These are phyloP conservation scores for Caenorhabditis sp. DNA, from an alignment of 2,888 invertebrate species.

Conservation along the genomic window DNA sequence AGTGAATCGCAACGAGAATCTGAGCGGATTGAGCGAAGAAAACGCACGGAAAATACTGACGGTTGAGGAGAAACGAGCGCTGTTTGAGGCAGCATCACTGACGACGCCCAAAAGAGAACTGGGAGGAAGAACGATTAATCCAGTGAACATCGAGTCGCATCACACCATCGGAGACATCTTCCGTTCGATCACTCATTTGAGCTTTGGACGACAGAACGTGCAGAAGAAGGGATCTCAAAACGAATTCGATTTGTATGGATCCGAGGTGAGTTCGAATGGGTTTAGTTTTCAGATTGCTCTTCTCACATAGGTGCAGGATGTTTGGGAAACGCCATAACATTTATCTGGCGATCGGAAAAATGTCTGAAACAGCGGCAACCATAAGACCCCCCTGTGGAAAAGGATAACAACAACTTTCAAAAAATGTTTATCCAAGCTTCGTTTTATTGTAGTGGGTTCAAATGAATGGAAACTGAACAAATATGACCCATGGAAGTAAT, in stretches of 20 bases:
- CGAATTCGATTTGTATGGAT: slow-evolving; percentile 73
- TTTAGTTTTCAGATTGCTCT: no score
- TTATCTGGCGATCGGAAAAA: no score
- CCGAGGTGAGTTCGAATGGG: slow-evolving; percentile 62
- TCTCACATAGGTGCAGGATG: no score
- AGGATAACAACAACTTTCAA: no score
- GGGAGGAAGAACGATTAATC: slow-evolving; percentile 15
- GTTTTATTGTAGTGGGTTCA: no score
- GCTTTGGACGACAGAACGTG: slow-evolving; percentile 56
- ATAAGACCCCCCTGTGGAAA: no score
- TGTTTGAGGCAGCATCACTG: slow-evolving; percentile 35
- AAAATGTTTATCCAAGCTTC: no score
- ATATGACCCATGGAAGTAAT: no score
- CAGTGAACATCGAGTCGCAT: slow-evolving; percentile 34
- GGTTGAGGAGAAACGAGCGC: slow-evolving; percentile 41
- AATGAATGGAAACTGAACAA: no score
- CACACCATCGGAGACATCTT: slow-evolving; percentile 68
- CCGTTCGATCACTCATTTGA: slow-evolving; percentile 69
- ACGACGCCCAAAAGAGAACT: background rate
- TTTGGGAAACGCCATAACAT: no score
- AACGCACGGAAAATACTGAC: slow-evolving; percentile 43
- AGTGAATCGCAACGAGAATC: slow-evolving; percentile 6
- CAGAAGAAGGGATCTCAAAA: slow-evolving; percentile 40
- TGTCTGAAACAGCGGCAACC: no score
- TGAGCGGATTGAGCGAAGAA: slow-evolving; percentile 32